phyloP scores from a whole-genome alignment of 2,113 vertebrate species.

The Girardinichthys multiradiatus region DNA sequence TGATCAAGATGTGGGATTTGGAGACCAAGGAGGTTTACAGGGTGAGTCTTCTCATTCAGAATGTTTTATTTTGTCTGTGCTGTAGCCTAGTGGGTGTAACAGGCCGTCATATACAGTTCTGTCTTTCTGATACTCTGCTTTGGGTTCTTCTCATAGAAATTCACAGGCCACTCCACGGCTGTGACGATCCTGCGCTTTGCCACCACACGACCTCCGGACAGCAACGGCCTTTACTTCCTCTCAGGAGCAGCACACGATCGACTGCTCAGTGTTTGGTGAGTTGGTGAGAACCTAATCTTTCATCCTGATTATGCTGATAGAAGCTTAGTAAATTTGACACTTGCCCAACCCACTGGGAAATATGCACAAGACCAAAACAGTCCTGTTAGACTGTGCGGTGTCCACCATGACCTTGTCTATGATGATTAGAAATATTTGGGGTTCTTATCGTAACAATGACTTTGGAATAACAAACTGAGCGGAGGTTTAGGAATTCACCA shows the following conservation, averaged over 20 bases:
- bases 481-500: not conserved
- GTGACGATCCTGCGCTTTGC: slow-evolving; percentile 93
- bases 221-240: slow-evolving; percentile 94
- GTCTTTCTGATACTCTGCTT: not conserved
- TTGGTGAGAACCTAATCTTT: slow-evolving; percentile 11
- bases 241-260: slow-evolving; percentile 92
- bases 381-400: not conserved
- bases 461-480: not conserved
- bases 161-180: slow-evolving; percentile 94
- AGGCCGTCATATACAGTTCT: too few relatives aligned
- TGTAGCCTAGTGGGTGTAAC: too few relatives aligned
- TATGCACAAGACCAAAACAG: not conserved
- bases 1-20: slow-evolving; percentile 98
- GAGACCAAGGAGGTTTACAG: slow-evolving; percentile 97
- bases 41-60: slow-evolving; percentile 77
- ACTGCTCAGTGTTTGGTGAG: slow-evolving; percentile 96
- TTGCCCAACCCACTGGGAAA: not conserved
- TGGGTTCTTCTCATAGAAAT: slow-evolving; percentile 82
- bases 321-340: not conserved
- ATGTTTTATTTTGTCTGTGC: not conserved
- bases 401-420: not conserved
- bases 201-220: slow-evolving; percentile 86
- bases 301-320: not conserved
- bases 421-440: too few relatives aligned
- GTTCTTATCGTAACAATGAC: too few relatives aligned